These are phyloP conservation scores for Pyralis farinalis DNA, from an alignment of 2,888 invertebrate species.

Conservation along the genomic window DNA sequence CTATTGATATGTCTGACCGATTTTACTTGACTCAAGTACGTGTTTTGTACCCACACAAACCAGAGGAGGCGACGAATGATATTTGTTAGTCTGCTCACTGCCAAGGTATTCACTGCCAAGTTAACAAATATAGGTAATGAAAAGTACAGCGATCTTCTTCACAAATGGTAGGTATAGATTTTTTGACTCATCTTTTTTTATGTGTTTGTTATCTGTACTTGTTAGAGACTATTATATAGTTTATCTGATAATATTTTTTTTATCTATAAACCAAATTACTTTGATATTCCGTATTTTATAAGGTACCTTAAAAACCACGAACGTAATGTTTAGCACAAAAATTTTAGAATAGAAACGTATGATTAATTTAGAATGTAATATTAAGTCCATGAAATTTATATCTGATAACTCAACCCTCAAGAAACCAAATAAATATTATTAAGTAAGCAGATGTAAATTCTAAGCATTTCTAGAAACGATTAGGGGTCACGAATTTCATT, in stretches of 20 bases:
- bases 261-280: too few relatives aligned
- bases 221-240: slow-evolving; percentile 1
- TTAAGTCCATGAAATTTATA: too few relatives aligned
- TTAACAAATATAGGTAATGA: slow-evolving; percentile 7
- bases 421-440: slow-evolving; percentile 4
- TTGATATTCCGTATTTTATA: too few relatives aligned
- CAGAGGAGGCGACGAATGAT: slow-evolving; percentile 1
- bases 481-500: slow-evolving; percentile 57
- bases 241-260: too few relatives aligned
- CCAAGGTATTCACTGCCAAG: slow-evolving; percentile 1
- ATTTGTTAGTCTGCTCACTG: not conserved
- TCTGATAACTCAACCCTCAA: slow-evolving; percentile 1
- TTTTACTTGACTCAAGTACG: not conserved
- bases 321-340: too few relatives aligned
- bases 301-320: too few relatives aligned
- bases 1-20: not conserved
- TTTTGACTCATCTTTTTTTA: slow-evolving; percentile 1
- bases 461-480: slow-evolving; percentile 44
- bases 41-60: not conserved
- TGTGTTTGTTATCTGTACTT: slow-evolving; percentile 5
- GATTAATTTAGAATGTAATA: too few relatives aligned
- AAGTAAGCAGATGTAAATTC: slow-evolving; percentile 50
- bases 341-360: too few relatives aligned
- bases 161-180: slow-evolving; percentile 4
- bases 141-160: too few relatives aligned